Conservation (phyloP, 1,140 invertebrate genomes). For the Nymphalis io region DNA sequence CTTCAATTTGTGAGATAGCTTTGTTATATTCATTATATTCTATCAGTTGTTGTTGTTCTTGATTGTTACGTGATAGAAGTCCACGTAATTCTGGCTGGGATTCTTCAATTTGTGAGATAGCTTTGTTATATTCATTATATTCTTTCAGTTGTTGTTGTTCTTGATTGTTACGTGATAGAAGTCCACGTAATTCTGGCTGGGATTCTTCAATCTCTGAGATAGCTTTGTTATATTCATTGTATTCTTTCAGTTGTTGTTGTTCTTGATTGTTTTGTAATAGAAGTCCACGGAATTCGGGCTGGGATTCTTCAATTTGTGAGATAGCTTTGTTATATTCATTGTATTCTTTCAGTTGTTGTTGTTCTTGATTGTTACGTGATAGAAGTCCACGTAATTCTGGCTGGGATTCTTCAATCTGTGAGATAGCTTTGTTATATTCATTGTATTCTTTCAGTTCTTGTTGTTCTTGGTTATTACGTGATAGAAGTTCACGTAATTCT, state of each 20-base stretch:
- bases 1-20: too few species aligned
- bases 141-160: too few species aligned
- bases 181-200: not conserved
- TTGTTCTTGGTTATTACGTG: too few species aligned
- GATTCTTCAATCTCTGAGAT: not conserved
- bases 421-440: too few species aligned
- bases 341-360: not conserved
- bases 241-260: conserved; percentile 11
- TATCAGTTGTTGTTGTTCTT: not conserved
- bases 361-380: too few species aligned
- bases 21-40: too few species aligned
- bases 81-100: not conserved
- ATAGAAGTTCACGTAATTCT: too few species aligned
- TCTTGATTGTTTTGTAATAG: conserved; percentile 5
- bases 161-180: not conserved
- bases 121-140: not conserved
- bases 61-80: not conserved
- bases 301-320: not conserved
- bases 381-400: too few species aligned
- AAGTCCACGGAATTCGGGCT: not conserved
- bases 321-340: not conserved
- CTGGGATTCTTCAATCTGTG: too few species aligned
- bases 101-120: not conserved
- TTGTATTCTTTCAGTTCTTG: too few species aligned
- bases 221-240: not conserved